Evolutionary conservation across 2,888 invertebrate species (phyloP).

Genomic region (Abrostola triplasia): DNA sequence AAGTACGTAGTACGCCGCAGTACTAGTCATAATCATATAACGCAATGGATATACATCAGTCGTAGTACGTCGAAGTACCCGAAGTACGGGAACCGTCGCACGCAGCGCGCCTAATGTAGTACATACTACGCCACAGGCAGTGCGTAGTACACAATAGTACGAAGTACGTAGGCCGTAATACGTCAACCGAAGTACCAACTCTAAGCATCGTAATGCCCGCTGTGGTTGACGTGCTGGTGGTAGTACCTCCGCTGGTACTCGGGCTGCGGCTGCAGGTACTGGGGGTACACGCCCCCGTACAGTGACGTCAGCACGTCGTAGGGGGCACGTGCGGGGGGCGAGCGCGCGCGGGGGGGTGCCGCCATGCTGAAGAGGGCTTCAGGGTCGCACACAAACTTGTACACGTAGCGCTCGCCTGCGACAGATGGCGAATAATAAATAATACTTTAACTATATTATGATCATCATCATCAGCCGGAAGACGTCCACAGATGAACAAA

Average conservation of each 20-base stretch:
- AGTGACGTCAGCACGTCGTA: conserved; percentile 76
- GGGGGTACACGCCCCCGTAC: conserved; percentile 72
- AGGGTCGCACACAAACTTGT: conserved; percentile 98
- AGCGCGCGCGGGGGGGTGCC: conserved; percentile 68
- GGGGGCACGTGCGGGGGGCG: conserved; percentile 57
- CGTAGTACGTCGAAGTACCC: too few relatives aligned
- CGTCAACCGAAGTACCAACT: neutral
- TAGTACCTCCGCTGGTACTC: conserved; percentile 69
- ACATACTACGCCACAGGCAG: too few relatives aligned
- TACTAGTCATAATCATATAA: too few relatives aligned
- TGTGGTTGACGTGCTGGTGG: conserved; percentile 56
- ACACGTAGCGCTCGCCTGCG: conserved; percentile 97
- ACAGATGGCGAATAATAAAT: neutral
- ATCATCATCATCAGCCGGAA: too few relatives aligned
- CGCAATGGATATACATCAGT: too few relatives aligned
- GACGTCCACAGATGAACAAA: too few relatives aligned
- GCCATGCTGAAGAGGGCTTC: conserved; percentile 96
- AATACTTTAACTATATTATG: neutral
- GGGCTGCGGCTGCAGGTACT: conserved; percentile 60
- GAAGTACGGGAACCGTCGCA: too few relatives aligned
- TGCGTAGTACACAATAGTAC: too few relatives aligned
- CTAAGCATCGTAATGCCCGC: conserved; percentile 66
- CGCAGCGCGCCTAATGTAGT: too few relatives aligned
- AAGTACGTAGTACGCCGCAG: too few relatives aligned
- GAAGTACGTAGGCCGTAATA: too few relatives aligned